These are phyloP conservation scores for Macrotrachela quadricornifera DNA, from an alignment of 1,140 invertebrate species.

Conservation along the genomic window DNA sequence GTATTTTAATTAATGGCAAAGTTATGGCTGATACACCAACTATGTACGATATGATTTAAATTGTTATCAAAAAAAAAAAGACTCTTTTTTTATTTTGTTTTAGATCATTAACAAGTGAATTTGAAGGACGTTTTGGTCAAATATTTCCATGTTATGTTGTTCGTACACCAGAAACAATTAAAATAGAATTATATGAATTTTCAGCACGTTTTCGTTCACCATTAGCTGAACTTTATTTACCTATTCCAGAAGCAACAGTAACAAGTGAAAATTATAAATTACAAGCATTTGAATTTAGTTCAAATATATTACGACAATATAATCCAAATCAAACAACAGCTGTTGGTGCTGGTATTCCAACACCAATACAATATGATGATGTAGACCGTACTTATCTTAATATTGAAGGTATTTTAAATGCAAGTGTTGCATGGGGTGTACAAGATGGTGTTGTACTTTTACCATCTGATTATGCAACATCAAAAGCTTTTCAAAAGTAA, in stretches of 20 bases:
- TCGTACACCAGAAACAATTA: too few species aligned
- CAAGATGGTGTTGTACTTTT: background rate
- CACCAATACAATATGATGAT: background rate
- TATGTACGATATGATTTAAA: too few species aligned
- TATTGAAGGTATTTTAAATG: background rate
- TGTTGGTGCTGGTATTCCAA: background rate
- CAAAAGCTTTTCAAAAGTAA: background rate
- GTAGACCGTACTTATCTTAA: background rate
- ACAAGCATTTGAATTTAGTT: constrained; percentile 32
- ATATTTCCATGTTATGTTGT: too few species aligned
- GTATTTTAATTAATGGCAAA: too few species aligned
- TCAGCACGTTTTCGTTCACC: constrained; percentile 14
- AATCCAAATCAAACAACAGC: background rate
- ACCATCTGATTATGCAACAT: background rate
- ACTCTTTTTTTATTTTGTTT: too few species aligned
- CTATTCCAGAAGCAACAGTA: constrained; percentile 28
- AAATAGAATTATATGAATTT: constrained; percentile 20
- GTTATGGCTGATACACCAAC: too few species aligned
- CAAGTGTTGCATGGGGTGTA: background rate
- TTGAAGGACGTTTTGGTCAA: too few species aligned
- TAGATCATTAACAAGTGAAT: too few species aligned
- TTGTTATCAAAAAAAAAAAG: too few species aligned
- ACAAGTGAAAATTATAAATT: constrained; percentile 24
- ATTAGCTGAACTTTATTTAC: constrained; percentile 29
- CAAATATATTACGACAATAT: constrained; percentile 3